A percentile compares a stretch with the other conserved stretches of the same genome.
phyloP scores from a whole-genome alignment of 2,888 invertebrate species.

The Drosophila mercatorum region DNA sequence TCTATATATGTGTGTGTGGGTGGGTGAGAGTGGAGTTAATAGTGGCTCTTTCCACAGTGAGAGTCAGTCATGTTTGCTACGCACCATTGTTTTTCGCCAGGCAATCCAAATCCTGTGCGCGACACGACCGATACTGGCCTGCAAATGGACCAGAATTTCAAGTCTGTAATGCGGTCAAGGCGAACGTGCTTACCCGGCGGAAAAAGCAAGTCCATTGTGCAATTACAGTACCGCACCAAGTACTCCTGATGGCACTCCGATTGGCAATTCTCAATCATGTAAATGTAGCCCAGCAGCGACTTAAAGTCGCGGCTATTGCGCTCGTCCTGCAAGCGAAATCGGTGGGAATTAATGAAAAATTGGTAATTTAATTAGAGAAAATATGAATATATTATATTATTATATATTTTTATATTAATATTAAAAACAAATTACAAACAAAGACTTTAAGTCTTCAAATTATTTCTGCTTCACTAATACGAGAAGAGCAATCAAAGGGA shows the following conservation, averaged over 20 bases:
- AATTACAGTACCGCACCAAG: slow-evolving; percentile 82
- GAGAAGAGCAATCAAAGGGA: too few relatives aligned
- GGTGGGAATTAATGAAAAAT: neutral
- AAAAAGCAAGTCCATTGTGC: slow-evolving; percentile 83
- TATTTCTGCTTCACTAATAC: too few relatives aligned
- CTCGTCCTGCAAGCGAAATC: slow-evolving; percentile 71
- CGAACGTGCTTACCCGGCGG: slow-evolving; percentile 80
- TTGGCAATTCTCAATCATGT: slow-evolving; percentile 83
- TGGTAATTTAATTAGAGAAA: too few relatives aligned
- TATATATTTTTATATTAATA: too few relatives aligned
- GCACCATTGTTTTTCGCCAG: slow-evolving; percentile 80
- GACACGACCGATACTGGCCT: slow-evolving; percentile 76
- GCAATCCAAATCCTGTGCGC: slow-evolving; percentile 77
- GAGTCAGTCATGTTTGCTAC: slow-evolving; percentile 27
- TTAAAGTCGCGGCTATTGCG: slow-evolving; percentile 72
- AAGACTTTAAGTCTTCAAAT: too few relatives aligned
- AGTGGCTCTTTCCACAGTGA: neutral
- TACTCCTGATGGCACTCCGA: slow-evolving; percentile 84
- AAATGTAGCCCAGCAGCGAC: slow-evolving; percentile 79
- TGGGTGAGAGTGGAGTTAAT: neutral
- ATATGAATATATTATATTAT: too few relatives aligned
- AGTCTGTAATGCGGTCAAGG: slow-evolving; percentile 34
- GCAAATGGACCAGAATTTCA: slow-evolving; percentile 29
- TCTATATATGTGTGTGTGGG: slow-evolving; percentile 59
- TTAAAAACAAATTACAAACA: too few relatives aligned